Percentiles rank a stretch among this genome's conserved stretches.
These are phyloP conservation scores for Trichonephila clavipes DNA, from an alignment of 1,140 invertebrate species.

Conservation along the genomic window DNA sequence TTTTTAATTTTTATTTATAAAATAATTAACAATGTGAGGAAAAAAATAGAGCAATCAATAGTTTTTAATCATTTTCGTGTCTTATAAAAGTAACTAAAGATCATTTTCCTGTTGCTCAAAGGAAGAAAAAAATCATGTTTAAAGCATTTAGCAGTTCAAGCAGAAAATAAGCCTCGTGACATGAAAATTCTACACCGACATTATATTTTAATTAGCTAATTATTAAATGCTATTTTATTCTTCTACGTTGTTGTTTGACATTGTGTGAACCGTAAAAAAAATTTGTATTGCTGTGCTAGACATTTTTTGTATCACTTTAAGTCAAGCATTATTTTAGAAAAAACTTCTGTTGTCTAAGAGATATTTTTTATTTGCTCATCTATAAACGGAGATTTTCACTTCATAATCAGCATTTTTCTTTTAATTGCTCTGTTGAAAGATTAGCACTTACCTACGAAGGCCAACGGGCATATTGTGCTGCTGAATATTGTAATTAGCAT, in stretches of 20 bases:
- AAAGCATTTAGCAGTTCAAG: not conserved
- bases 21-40: not conserved
- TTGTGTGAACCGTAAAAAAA: not conserved
- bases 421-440: not conserved
- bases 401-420: not conserved
- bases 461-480: not conserved
- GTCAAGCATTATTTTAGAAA: not conserved
- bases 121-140: not conserved
- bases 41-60: not conserved
- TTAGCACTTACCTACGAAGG: not conserved
- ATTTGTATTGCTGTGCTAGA: not conserved
- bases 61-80: not conserved
- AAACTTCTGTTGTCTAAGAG: not conserved
- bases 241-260: not conserved
- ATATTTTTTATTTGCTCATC: not conserved
- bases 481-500: not conserved
- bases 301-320: not conserved
- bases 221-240: slow-evolving; percentile 9
- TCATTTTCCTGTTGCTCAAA: not conserved
- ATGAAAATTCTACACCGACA: not conserved
- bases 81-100: not conserved
- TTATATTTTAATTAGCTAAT: slow-evolving; percentile 36
- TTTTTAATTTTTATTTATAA: not conserved
- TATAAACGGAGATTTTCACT: not conserved
- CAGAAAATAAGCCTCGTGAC: not conserved